phyloP scores from a whole-genome alignment of 2,888 invertebrate genomes.

The Ommatoiulus sabulosus region DNA sequence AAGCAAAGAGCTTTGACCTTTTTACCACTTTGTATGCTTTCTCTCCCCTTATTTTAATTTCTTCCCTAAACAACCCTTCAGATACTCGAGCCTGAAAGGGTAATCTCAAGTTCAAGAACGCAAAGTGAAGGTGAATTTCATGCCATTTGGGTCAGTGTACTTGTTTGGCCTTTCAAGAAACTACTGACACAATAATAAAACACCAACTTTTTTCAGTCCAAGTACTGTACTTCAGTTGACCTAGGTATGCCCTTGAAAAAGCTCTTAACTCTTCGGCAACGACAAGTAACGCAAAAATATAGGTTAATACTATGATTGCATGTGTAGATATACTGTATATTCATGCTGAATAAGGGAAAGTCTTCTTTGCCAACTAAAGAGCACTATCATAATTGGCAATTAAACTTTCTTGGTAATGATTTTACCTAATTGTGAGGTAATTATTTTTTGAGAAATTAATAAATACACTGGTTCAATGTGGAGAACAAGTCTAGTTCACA shows the following conservation, averaged over 20 bases:
- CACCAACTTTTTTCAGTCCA: neutral
- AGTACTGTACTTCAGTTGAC: neutral
- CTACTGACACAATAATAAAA: conserved; percentile 12
- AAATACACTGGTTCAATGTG: too few species aligned
- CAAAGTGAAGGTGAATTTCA: neutral
- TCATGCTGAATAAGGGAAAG: too few species aligned
- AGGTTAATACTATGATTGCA: too few species aligned
- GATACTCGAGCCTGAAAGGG: neutral
- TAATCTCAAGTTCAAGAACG: conserved; percentile 24
- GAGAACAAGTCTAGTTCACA: too few species aligned
- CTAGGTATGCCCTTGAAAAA: neutral
- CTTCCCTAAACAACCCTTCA: neutral
- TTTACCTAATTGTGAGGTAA: too few species aligned
- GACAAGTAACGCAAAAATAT: neutral
- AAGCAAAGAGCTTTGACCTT: conserved; percentile 14
- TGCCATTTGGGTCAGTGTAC: conserved; percentile 16
- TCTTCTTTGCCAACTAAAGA: too few species aligned
- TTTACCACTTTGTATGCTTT: neutral
- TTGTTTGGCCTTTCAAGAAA: neutral
- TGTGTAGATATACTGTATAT: too few species aligned
- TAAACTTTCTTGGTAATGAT: too few species aligned
- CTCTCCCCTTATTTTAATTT: neutral
- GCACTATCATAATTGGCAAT: too few species aligned
- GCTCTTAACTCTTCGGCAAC: neutral
- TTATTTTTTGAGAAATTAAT: too few species aligned